Evolutionary conservation across 1,140 invertebrate species (phyloP).

Genomic region (Ceratitis capitata): DNA sequence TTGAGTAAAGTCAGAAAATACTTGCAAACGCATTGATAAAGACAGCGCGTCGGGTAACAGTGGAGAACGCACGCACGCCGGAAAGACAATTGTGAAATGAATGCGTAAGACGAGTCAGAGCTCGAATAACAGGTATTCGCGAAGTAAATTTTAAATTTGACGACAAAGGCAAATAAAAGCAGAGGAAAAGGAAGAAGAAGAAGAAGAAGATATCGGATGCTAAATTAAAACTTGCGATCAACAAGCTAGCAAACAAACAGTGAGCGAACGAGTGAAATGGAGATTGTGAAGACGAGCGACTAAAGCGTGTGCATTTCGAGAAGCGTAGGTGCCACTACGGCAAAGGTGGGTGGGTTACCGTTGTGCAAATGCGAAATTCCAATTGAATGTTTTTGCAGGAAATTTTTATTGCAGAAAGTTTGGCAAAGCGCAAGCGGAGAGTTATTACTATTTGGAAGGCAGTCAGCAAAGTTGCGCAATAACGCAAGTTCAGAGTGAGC

Average conservation of each 20-base stretch:
- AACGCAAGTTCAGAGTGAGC: slow-evolving; percentile 24
- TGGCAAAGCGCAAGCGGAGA: background rate
- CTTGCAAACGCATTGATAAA: background rate
- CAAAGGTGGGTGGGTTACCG: background rate
- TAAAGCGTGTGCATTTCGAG: background rate
- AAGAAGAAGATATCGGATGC: background rate
- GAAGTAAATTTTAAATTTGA: background rate
- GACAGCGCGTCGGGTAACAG: background rate
- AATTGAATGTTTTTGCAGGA: background rate
- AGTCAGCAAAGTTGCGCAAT: background rate
- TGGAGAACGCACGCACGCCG: background rate
- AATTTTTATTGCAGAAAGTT: slow-evolving; percentile 25
- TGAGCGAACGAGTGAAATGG: background rate
- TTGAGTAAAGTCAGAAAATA: background rate
- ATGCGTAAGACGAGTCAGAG: too few relatives aligned
- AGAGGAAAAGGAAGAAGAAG: too few relatives aligned
- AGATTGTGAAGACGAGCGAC: background rate
- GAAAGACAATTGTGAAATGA: background rate
- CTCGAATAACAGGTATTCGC: background rate
- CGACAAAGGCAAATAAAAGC: background rate
- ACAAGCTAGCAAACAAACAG: background rate
- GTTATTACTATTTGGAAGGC: slow-evolving; percentile 5
- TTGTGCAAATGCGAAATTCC: background rate
- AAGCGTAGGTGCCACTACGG: background rate
- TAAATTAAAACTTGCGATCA: background rate